Evolutionary conservation across 2,113 vertebrate species (phyloP), one percentile per base, ranked within the genome.

Genomic region (Hemiscyllium ocellatum): DNA sequence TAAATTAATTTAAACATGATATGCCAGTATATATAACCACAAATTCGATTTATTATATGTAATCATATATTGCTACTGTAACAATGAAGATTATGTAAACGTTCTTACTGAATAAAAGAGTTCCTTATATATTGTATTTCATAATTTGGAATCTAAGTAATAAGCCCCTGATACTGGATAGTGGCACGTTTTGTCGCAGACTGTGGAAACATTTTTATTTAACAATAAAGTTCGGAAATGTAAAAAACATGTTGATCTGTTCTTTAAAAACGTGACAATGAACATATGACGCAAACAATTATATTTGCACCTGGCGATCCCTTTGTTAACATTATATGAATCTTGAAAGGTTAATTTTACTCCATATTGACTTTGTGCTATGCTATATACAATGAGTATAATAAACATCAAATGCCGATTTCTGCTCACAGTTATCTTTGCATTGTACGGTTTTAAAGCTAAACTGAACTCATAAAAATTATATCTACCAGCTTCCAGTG

Each of bases 301-400:
- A 42, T 93, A 2, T 12, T 37, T 66, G 89, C 89, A 37, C 66
- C n/a, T 22, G 37, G 56, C 65, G 37, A 20, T 91, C 61, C 61
- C 66, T 93, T 93, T 93, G 89, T 93, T 93, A 22, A 26, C 17
- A 66, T 93, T 66, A 93, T 93, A 66, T 93, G 33, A 68, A 93
- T n/a, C 5, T 93, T 37, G 56, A 91, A 66, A 15, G n/a, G 61
- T 91, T 91, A 66, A 91, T 91, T 37, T 91, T 93, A 66, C 33
- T 65, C 29, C 29, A 2, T 52, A 20, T 26, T 24, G 24, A 52
- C 50, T 68, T 22, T 17, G 66, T 19, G 8, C 33, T 5, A 93
- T 19, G 8, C 33, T 0, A 20, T 93, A n/a, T 24, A 37, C 19
- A 1, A 65, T 56, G 4, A 42, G n/a, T 37, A 33, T 61, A 56